phyloP scores from a whole-genome alignment of 2,888 invertebrate genomes.

The Protonemura montana region DNA sequence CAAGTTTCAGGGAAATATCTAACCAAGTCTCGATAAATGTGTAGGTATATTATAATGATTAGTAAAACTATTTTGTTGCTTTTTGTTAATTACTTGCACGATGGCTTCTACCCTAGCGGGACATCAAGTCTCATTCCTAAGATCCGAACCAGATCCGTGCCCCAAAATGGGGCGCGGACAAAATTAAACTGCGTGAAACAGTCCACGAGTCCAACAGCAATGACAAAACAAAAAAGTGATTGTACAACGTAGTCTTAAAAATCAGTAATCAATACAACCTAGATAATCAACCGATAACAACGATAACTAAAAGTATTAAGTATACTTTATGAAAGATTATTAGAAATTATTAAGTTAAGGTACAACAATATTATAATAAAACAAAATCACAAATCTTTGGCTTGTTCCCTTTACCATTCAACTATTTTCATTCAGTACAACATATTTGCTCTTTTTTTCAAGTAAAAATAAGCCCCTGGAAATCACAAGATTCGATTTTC shows the following conservation, averaged over 20 bases:
- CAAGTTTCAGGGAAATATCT: conserved; percentile 32
- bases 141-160: background rate
- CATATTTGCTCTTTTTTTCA: conserved; percentile 25
- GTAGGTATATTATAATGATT: background rate
- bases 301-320: conserved; percentile 9
- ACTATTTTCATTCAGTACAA: conserved; percentile 50
- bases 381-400: conserved; percentile 82
- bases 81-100: background rate
- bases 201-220: conserved; percentile 15
- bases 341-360: background rate
- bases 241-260: conserved; percentile 41
- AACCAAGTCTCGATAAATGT: conserved; percentile 29
- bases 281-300: conserved; percentile 23
- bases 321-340: background rate
- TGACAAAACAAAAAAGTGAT: conserved; percentile 29
- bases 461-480: conserved; percentile 35
- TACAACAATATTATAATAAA: conserved; percentile 57
- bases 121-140: conserved; percentile 47
- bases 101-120: conserved; percentile 42
- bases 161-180: conserved; percentile 42
- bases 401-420: conserved; percentile 84
- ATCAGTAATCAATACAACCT: conserved; percentile 46
- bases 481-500: conserved; percentile 45
- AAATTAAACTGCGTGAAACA: conserved; percentile 31
- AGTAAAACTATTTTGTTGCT: conserved; percentile 28